Evolutionary conservation across 2,888 invertebrate species (phyloP).

Genomic region (Lingula anatina): DNA sequence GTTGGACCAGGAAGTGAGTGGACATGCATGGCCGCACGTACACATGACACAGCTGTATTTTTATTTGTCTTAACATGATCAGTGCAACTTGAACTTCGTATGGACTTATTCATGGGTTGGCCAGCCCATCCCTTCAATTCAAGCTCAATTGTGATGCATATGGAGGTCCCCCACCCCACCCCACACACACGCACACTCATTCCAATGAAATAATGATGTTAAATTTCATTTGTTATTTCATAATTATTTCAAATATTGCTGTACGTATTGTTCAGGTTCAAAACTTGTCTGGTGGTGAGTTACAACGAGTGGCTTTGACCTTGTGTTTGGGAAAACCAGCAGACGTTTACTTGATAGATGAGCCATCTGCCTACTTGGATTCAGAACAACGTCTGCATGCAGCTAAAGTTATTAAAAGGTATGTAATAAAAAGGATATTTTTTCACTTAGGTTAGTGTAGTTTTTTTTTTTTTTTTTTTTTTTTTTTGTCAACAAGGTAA

Average conservation of each 20-base stretch:
- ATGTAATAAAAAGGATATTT: constrained; percentile 8
- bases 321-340: constrained; percentile 97
- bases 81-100: no score
- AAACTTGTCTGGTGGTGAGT: constrained; percentile 97
- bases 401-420: constrained; percentile 98
- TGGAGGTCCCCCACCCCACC: no score
- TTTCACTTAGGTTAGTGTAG: no score
- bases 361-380: constrained; percentile 97
- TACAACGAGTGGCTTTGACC: constrained; percentile 94
- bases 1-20: constrained; percentile 86
- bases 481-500: no score
- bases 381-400: constrained; percentile 99
- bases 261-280: constrained; percentile 58
- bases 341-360: constrained; percentile 97
- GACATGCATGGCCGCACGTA: not conserved
- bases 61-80: no score
- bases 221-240: no score
- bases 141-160: not conserved
- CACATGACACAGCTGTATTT: not conserved
- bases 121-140: no score
- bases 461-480: no score
- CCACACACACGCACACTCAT: no score
- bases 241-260: not conserved
- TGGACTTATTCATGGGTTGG: no score
- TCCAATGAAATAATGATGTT: no score